These are phyloP conservation scores for Drosophila lowei DNA, from an alignment of 1,140 invertebrate species.

Conservation along the genomic window DNA sequence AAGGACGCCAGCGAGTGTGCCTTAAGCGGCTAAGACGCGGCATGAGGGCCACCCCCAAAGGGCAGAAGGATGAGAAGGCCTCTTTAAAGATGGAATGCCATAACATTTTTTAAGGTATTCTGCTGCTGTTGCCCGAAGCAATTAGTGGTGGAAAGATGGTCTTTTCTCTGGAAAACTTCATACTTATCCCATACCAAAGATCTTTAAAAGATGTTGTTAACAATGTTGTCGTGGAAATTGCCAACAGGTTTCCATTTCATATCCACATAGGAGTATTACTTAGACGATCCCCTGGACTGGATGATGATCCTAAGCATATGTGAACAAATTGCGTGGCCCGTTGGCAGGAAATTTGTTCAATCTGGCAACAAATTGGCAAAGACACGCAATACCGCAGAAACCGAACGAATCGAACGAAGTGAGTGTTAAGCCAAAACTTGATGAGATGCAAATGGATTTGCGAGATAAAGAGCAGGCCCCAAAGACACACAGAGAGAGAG, in stretches of 20 bases:
- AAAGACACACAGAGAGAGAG: slow-evolving; percentile 14
- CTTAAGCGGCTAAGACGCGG: slow-evolving; percentile 54
- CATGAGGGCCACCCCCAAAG: slow-evolving; percentile 25
- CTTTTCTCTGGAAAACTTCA: too few relatives aligned
- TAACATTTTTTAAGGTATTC: slow-evolving; percentile 1
- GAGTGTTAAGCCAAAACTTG: slow-evolving; percentile 63
- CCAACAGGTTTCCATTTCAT: slow-evolving; percentile 18
- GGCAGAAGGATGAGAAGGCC: not conserved
- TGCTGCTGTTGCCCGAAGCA: not conserved
- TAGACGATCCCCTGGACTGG: slow-evolving; percentile 21
- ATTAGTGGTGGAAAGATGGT: not conserved
- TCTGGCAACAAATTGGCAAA: slow-evolving; percentile 77
- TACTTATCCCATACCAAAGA: too few relatives aligned
- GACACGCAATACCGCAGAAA: slow-evolving; percentile 66
- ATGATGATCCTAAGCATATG: slow-evolving; percentile 23
- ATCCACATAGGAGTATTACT: slow-evolving; percentile 6
- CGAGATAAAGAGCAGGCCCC: slow-evolving; percentile 60
- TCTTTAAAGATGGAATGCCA: slow-evolving; percentile 32
- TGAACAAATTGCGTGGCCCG: slow-evolving; percentile 68
- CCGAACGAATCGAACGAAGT: slow-evolving; percentile 24
- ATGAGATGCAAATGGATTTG: slow-evolving; percentile 80
- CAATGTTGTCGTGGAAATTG: not conserved
- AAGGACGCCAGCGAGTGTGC: slow-evolving; percentile 63
- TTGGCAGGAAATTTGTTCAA: slow-evolving; percentile 80
- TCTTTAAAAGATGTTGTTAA: not conserved